These are phyloP conservation scores for Celastrina argiolus DNA, from an alignment of 2,888 invertebrate species.

Conservation along the genomic window DNA sequence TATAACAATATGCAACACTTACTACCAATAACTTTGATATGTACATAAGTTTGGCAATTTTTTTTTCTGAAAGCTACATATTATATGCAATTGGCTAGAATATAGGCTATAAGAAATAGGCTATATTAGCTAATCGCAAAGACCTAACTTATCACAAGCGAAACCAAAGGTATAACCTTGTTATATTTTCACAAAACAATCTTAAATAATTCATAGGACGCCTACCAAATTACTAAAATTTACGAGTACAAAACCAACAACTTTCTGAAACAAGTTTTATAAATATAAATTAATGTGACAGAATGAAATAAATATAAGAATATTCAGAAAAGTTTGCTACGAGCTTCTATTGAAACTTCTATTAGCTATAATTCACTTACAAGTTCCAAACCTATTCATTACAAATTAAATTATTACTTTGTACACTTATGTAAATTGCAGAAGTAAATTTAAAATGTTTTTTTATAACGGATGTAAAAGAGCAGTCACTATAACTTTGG, in stretches of 20 bases:
- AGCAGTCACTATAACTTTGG: too few relatives aligned
- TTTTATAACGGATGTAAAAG: neutral
- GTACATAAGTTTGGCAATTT: too few relatives aligned
- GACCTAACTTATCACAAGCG: too few relatives aligned
- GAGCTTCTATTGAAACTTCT: neutral
- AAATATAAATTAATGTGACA: constrained; percentile 9
- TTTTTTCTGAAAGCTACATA: too few relatives aligned
- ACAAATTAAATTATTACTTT: neutral
- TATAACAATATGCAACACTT: too few relatives aligned
- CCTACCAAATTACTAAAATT: neutral
- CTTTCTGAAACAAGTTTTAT: neutral
- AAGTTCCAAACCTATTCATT: neutral
- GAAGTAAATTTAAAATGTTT: neutral
- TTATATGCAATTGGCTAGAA: too few relatives aligned
- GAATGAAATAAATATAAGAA: constrained; percentile 8
- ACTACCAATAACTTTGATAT: too few relatives aligned
- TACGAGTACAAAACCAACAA: too few relatives aligned
- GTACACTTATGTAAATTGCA: neutral
- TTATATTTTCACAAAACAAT: too few relatives aligned
- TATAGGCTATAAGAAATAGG: too few relatives aligned
- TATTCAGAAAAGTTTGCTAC: neutral
- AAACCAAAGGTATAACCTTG: too few relatives aligned
- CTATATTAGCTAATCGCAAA: too few relatives aligned
- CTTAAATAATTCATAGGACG: neutral
- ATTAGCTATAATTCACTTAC: neutral